Percentiles rank a stretch among this genome's conserved stretches.
Evolutionary conservation across 1,140 invertebrate species (phyloP).

Genomic region (Leptinotarsa lineolata): DNA sequence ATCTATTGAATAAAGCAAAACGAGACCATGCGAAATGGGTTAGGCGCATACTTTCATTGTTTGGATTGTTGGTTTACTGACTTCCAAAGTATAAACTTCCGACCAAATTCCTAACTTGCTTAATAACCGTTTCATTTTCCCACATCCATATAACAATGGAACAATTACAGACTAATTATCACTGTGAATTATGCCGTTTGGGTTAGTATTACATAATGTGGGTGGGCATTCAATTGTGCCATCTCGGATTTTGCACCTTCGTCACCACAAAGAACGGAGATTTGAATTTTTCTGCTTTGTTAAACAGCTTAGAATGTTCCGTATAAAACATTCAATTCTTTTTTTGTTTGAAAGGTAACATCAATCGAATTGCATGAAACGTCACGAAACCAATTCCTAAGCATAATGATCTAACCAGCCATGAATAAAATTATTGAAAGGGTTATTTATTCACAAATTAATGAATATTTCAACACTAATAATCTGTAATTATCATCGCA

Average conservation of each 20-base stretch:
- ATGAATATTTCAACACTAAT: no score
- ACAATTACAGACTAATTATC: constrained; percentile 18
- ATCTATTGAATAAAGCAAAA: neutral
- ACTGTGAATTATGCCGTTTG: constrained; percentile 17
- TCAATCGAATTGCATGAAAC: no score
- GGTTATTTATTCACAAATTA: no score
- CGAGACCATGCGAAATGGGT: constrained; percentile 4
- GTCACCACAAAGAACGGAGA: no score
- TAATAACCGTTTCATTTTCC: constrained; percentile 19
- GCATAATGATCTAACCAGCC: no score
- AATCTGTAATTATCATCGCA: no score
- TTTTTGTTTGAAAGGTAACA: no score
- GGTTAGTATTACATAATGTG: neutral
- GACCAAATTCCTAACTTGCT: constrained; percentile 9
- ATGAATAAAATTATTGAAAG: no score
- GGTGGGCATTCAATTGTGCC: neutral
- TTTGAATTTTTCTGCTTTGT: no score
- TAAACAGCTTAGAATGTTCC: no score
- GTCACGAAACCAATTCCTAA: no score
- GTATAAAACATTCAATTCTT: no score
- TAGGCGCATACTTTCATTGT: constrained; percentile 3
- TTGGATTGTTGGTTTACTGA: neutral
- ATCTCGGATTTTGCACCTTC: neutral
- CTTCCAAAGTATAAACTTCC: constrained; percentile 1
- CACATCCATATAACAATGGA: constrained; percentile 11